Evolutionary conservation across 2,888 invertebrate species (phyloP).

Genomic region (Crematogaster levior): DNA sequence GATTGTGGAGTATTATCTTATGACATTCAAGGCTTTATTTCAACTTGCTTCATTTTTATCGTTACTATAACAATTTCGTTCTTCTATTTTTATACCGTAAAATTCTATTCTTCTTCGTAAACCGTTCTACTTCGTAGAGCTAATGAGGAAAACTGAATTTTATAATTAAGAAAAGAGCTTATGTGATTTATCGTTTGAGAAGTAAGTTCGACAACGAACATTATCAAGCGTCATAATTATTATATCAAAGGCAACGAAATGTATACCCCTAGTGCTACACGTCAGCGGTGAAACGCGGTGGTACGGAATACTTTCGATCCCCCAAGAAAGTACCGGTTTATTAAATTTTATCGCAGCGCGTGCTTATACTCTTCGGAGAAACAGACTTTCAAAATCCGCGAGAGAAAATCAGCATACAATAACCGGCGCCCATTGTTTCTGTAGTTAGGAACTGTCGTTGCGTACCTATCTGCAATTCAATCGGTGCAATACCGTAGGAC

Average conservation of each 20-base stretch:
- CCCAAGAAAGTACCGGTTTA: constrained; percentile 36
- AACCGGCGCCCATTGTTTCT: constrained; percentile 74
- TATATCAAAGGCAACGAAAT: constrained; percentile 9
- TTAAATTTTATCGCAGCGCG: constrained; percentile 59
- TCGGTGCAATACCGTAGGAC: constrained; percentile 65
- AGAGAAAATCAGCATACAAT: constrained; percentile 74
- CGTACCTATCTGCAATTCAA: constrained; percentile 74
- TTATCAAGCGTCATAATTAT: constrained; percentile 4
- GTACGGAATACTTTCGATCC: neutral
- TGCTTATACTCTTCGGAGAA: constrained; percentile 58
- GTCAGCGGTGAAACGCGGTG: constrained; percentile 42
- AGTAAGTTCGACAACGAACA: neutral
- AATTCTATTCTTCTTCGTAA: neutral
- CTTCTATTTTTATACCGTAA: neutral
- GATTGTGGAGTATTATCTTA: neutral
- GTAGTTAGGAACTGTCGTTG: constrained; percentile 71
- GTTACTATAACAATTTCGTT: neutral
- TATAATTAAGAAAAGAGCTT: neutral
- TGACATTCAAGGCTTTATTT: neutral
- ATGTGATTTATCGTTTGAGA: neutral
- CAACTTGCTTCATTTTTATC: neutral
- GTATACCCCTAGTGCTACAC: neutral
- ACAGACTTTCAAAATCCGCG: constrained; percentile 71
- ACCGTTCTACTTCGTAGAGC: neutral
- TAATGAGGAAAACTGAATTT: neutral